Evolutionary conservation across 1,140 invertebrate species (phyloP).

Genomic region (Glossosoma conforme): DNA sequence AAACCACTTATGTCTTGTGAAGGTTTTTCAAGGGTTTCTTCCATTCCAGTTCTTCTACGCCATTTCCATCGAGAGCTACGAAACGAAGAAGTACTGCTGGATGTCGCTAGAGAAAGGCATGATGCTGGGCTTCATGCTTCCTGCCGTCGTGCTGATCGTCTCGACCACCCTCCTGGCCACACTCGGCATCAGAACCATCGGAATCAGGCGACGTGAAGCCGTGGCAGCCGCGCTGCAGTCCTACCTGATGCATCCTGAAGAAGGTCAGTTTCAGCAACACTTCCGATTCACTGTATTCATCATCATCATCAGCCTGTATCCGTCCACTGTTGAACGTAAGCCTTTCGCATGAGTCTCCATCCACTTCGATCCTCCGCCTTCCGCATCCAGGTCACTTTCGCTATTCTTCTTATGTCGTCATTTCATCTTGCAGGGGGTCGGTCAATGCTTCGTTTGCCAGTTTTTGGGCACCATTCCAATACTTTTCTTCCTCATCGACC

Average conservation of each 20-base stretch:
- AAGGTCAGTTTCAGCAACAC: conserved; percentile 6
- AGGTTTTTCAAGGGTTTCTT: conserved; percentile 23
- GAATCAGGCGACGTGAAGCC: conserved; percentile 21
- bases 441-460: too few relatives aligned
- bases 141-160: conserved; percentile 59
- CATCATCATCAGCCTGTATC: too few relatives aligned
- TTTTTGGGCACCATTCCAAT: too few relatives aligned
- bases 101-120: conserved; percentile 68
- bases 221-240: conserved; percentile 21
- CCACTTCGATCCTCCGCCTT: not conserved
- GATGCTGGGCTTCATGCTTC: conserved; percentile 66
- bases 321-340: too few relatives aligned
- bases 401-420: too few relatives aligned
- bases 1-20: conserved; percentile 4
- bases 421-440: too few relatives aligned
- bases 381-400: not conserved
- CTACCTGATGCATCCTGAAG: conserved; percentile 6
- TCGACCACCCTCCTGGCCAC: conserved; percentile 52
- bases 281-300: too few relatives aligned
- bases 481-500: too few relatives aligned
- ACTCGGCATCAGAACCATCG: conserved; percentile 34
- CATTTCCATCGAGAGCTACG: conserved; percentile 59
- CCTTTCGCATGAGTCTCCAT: conserved; percentile 1
- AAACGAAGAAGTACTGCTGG: conserved; percentile 66
- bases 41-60: conserved; percentile 56